These are phyloP conservation scores for Parochlus steinenii DNA, from an alignment of 2,888 invertebrate genomes.

Conservation along the genomic window DNA sequence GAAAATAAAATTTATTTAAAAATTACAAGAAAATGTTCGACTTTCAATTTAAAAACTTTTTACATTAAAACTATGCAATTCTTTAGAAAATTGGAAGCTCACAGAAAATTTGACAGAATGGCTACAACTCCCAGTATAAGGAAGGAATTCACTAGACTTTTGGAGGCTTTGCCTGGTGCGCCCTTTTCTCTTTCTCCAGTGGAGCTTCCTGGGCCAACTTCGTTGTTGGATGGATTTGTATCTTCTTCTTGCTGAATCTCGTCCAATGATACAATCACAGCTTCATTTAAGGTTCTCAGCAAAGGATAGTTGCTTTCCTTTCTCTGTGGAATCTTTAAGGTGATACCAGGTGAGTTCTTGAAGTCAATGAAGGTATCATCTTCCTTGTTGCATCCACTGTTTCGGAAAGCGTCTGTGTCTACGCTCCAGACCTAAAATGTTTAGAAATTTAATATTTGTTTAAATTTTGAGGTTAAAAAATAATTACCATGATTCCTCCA, in stretches of 20 bases:
- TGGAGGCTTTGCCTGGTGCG: no score
- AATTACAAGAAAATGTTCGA: no score
- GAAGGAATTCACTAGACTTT: no score
- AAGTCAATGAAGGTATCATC: slow-evolving; percentile 35
- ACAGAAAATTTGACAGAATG: no score
- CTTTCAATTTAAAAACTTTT: no score
- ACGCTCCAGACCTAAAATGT: slow-evolving; percentile 28
- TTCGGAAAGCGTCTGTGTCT: slow-evolving; percentile 74
- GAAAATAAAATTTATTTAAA: no score
- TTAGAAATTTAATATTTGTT: background rate
- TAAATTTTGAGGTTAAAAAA: background rate
- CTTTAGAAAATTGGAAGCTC: no score
- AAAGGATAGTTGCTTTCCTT: slow-evolving; percentile 44
- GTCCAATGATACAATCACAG: slow-evolving; percentile 36
- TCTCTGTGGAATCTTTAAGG: slow-evolving; percentile 21
- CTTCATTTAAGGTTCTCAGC: slow-evolving; percentile 54
- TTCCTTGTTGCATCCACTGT: slow-evolving; percentile 42
- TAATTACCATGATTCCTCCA: slow-evolving; percentile 53
- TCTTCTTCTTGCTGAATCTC: slow-evolving; percentile 35
- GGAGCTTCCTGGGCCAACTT: no score
- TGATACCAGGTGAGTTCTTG: slow-evolving; percentile 16
- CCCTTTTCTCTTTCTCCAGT: no score
- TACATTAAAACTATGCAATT: no score
- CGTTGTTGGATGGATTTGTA: no score
- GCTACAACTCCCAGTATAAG: no score